A percentile compares a stretch with the other conserved stretches of the same genome.
Conservation (phyloP, 2,113 vertebrate species). For the Hystrix brachyura region DNA sequence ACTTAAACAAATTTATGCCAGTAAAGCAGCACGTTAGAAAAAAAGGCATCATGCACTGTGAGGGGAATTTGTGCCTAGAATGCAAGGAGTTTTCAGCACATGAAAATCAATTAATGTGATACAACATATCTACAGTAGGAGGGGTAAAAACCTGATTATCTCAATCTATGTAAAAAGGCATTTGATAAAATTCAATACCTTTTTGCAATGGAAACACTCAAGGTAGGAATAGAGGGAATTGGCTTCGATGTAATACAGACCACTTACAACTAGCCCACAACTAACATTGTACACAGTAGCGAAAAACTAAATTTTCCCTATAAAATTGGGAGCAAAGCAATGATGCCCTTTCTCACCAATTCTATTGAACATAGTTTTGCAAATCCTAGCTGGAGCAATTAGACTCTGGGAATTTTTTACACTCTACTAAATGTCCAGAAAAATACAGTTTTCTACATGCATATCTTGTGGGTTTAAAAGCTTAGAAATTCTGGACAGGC, state of each 20-base stretch:
- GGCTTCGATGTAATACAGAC: not conserved
- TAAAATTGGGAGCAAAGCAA: not conserved
- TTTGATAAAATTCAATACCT: not conserved
- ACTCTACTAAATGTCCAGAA: constrained; percentile 31
- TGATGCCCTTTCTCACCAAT: not conserved
- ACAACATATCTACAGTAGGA: not conserved
- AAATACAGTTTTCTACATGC: constrained; percentile 47
- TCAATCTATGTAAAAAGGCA: not conserved
- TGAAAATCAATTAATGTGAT: not conserved
- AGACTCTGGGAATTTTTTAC: constrained; percentile 23
- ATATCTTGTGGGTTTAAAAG: constrained; percentile 52
- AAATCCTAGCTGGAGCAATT: not conserved
- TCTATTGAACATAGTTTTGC: not conserved
- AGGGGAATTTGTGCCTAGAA: not conserved
- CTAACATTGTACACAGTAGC: not conserved
- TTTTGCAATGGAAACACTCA: constrained; percentile 26
- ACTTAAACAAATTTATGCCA: not conserved
- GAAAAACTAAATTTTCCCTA: not conserved
- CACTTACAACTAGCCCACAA: not conserved
- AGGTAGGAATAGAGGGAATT: not conserved
- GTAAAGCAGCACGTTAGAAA: not conserved
- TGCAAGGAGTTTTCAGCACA: not conserved
- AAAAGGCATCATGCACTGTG: not conserved
- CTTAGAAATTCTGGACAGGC: constrained; percentile 21
- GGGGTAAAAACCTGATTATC: not conserved